Evolutionary conservation across 2,888 invertebrate species (phyloP), one percentile per base, ranked within the genome.

Genomic region (Apotomis betuletana): DNA sequence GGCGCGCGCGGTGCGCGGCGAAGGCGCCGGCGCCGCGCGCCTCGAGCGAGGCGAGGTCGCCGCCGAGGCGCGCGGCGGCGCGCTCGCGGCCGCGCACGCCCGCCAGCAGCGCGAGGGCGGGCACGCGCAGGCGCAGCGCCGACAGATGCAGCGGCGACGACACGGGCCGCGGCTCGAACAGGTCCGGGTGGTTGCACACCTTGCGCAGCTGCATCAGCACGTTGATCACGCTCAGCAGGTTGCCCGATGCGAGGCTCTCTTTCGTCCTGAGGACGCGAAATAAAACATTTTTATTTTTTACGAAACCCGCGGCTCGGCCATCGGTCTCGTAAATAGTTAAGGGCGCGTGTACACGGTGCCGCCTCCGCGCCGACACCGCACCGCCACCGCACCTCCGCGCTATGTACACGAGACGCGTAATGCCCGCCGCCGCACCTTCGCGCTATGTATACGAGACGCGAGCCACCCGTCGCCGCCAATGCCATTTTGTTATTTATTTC

Each of bases 111-210:
- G 95, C 95, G 44, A 96, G 88, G 74, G 97, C 96, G 15, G 97
- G 96, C 71, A 96, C 95, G 76, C 92, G 91, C 83, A 94, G 94
- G 59, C 94, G 92, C 75, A 99, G 95, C 46, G 96, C 96, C 76
- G 96, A 95, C 95, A 97, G 96, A 90, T 96, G 97, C 93, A 99
- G 98, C 74, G 99, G 99, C 62, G 99, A 98, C 68, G 96, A 94
- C 58, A 98, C 98, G 63, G 99, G 98, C 71, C 99, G 95, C 76
- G 98, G 97, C 94, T 99, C 99, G 92, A 99, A 99, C 85, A 99
- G 95, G 94, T 99, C 98, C 13, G 99, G 99, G 94, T 99, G 99
- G 93, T 99, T 99, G 94, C 99, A 99, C 78, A 98, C 98, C 94
- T 99, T 99, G 70, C 99, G 95, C 84, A 99, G 94, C 91, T 99